A percentile compares a stretch with the other conserved stretches of the same genome.
These are phyloP conservation scores for Lottia gigantea DNA, from an alignment of 2,888 invertebrate species.

Conservation along the genomic window DNA sequence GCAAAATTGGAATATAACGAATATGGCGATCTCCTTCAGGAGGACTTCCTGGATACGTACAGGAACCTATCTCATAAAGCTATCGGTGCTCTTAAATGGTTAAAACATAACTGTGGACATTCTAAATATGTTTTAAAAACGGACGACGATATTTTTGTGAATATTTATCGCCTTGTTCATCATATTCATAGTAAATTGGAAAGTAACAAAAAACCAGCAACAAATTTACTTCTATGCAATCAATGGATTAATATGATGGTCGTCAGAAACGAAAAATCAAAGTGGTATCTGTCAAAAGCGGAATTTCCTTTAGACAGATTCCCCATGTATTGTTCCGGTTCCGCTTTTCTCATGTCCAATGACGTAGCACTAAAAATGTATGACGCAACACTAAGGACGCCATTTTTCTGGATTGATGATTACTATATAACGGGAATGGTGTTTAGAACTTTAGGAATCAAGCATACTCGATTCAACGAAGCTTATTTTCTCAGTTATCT, in stretches of 20 bases:
- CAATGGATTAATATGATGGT: slow-evolving; percentile 67
- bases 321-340: slow-evolving; percentile 70
- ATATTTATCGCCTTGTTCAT: slow-evolving; percentile 68
- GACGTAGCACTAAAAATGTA: slow-evolving; percentile 74
- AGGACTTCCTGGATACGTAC: slow-evolving; percentile 68
- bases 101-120: slow-evolving; percentile 61
- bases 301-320: slow-evolving; percentile 67
- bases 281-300: slow-evolving; percentile 68
- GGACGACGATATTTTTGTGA: slow-evolving; percentile 70
- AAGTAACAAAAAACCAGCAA: slow-evolving; percentile 31
- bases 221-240: slow-evolving; percentile 62
- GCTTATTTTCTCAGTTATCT: slow-evolving; percentile 58
- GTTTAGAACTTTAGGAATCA: slow-evolving; percentile 51
- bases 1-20: slow-evolving; percentile 55
- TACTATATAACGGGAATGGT: slow-evolving; percentile 86
- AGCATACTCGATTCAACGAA: slow-evolving; percentile 55
- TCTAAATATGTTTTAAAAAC: slow-evolving; percentile 68
- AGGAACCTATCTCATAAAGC: slow-evolving; percentile 70
- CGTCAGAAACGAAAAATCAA: slow-evolving; percentile 66
- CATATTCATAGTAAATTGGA: slow-evolving; percentile 35
- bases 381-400: slow-evolving; percentile 73
- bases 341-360: slow-evolving; percentile 74
- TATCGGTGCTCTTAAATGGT: slow-evolving; percentile 69
- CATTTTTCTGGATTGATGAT: slow-evolving; percentile 93
- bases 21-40: slow-evolving; percentile 65